Conservation (phyloP, 2,888 invertebrate species). For the Odontothrips loti region DNA sequence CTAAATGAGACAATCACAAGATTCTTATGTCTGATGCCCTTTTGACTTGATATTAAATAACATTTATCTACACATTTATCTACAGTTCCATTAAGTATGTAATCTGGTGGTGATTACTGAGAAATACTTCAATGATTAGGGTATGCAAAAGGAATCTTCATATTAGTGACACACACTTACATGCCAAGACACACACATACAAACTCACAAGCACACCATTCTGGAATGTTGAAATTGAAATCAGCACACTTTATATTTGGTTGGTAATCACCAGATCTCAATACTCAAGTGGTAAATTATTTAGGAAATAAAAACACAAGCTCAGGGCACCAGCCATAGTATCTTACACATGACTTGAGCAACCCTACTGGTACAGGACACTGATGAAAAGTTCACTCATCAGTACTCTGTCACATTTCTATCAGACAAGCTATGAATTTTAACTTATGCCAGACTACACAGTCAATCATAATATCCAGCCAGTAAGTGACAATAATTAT, state of each 20-base stretch:
- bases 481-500: constrained; percentile 5
- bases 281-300: not conserved
- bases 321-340: constrained; percentile 5
- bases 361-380: not conserved
- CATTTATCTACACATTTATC: constrained; percentile 12
- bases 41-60: not conserved
- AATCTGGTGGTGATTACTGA: not conserved
- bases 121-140: not conserved
- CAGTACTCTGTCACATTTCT: constrained; percentile 12
- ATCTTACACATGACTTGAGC: constrained; percentile 13
- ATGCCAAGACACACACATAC: not conserved
- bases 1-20: constrained; percentile 22
- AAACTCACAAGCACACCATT: not conserved
- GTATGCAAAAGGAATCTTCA: not conserved
- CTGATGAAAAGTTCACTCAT: constrained; percentile 2
- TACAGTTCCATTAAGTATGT: constrained; percentile 5
- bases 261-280: not conserved
- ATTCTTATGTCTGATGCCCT: constrained; percentile 3
- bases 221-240: constrained; percentile 5
- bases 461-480: constrained; percentile 17
- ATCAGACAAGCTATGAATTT: constrained; percentile 11
- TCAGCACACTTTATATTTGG: not conserved
- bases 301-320: not conserved
- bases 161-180: not conserved
- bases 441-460: constrained; percentile 14